Evolutionary conservation across 2,113 vertebrate genomes (phyloP).

Genomic region (Mustelus asterias): DNA sequence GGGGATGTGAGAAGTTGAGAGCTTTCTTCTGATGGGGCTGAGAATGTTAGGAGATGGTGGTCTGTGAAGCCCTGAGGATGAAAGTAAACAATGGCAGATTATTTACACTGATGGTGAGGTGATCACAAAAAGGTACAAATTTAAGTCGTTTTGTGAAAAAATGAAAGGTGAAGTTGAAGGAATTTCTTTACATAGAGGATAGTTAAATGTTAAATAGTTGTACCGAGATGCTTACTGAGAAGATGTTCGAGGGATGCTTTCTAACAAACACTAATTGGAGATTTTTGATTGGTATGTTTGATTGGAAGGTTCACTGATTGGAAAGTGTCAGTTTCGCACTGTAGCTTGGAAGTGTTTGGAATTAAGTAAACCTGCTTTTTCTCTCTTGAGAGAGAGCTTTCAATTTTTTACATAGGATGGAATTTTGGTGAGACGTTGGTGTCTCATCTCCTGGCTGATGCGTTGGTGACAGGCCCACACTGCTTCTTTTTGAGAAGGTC

Average conservation of each 20-base stretch:
- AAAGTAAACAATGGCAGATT: neutral
- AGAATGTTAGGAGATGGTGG: neutral
- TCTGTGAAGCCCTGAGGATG: neutral
- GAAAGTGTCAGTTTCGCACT: neutral
- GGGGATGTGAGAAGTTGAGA: neutral
- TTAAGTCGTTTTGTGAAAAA: neutral
- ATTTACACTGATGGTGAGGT: neutral
- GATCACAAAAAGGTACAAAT: neutral
- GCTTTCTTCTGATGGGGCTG: neutral
- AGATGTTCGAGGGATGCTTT: neutral
- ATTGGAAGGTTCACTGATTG: neutral
- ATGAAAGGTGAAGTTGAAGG: neutral
- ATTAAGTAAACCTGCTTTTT: neutral
- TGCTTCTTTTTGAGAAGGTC: no score
- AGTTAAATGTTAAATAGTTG: neutral
- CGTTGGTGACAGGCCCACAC: no score
- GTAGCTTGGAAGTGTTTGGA: neutral
- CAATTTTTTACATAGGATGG: neutral
- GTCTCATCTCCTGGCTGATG: no score
- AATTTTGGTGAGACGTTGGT: no score
- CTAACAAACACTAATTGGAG: neutral
- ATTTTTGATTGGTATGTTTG: neutral
- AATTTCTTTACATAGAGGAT: neutral
- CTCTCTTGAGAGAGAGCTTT: neutral
- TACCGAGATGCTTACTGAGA: neutral